Base-by-base conservation (phyloP, 2,888 invertebrate genomes). In the Metacarcinus magister region DNA sequence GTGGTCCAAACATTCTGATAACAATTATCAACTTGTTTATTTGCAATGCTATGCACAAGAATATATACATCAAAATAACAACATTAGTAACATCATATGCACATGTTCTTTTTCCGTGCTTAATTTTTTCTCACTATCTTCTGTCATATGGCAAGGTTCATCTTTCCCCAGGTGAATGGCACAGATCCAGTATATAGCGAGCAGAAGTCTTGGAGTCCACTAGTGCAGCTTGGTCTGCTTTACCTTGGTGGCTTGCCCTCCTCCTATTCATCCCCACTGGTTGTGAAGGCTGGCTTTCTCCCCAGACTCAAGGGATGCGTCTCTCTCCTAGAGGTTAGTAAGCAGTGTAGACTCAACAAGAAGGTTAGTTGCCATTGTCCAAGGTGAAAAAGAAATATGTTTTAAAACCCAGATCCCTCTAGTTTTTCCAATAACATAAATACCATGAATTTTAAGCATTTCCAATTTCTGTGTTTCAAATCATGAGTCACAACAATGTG, bases 121-220 rank as follows among this genome's bases (percentile, higher is more conserved):
- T 67, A 16, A 8, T 46, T 93, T 43, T 32, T 39, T 54, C 10
- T 54, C 54, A 0, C 54, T 7, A 19, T 32, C 16, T 46, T 0
- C 23, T 54, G 32, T 48, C 32, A 48, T 28, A 46, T 23, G 16
- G 8, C 92, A 92, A 13, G 28, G 16, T 54, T n/a, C 44, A 8
- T 19, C 75, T 2, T 7, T 46, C 2, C 44, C 23, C 95, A 97
- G 97, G 96, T 97, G 28, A 97, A 97, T 60, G 96, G 96, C 23
- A 96, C 96, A 8, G 93, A 95, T 5, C 97, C 97, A 23, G 92
- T 97, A 43, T 97, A 97, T 96, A 97, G 97, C 89, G 97, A 97
- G 60, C 97, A 97, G 93, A 91, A 93, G 32, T 75, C 97, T 7
- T 95, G 95, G 60, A 96, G 96, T 19, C 92, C 95, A 13, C 48